Evolutionary conservation across 2,113 vertebrate genomes (phyloP), one percentile per base, ranked within the genome.

Genomic region (Cygnus buccinator): DNA sequence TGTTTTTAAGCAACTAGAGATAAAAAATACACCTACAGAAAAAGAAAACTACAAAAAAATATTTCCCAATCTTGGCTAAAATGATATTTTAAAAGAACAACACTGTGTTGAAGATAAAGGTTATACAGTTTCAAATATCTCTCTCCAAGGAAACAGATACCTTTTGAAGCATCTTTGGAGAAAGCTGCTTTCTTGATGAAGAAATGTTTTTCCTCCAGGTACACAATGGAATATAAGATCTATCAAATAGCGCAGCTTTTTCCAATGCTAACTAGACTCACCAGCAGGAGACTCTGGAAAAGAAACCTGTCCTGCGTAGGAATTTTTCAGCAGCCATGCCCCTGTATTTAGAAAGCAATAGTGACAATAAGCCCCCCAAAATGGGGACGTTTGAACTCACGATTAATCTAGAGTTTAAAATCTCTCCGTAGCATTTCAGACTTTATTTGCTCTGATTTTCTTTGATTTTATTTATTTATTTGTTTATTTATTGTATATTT

Each of bases 41-140:
- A 73, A 63, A 33, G 31, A 72, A 52, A 79, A 8, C 28, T 11
- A 13, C 0, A 1, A 9, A 43, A 50, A 31, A 76, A 14, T 8
- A 23, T 44, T 77, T 62, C 62, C 75, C 6, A 2, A 0, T 41
- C 84, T 63, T 19, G 46, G 61, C 22, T 74, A 9, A 62, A 81
- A 28, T 37, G 23, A 15, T 87, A 3, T 71, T 89, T 66, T 22
- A 37, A 33, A 67, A 63, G 50, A 57, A 41, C 55, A 74, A 19
- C 17, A 26, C 8, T 0, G 0, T 6, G 2, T 5, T 31, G 39
- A 71, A 79, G 54, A 21, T 11, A 85, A 73, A 88, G 78, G 71
- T 85, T 80, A 48, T 11, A 6, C 35, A 9, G 25, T 26, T 82
- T 21, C 41, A 41, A n/a, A n/a, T 37, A 8, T 28, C 67, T 13